Percentiles rank a stretch among this genome's conserved stretches.
phyloP scores from a whole-genome alignment of 2,797 vertebrate species.

The Sebastes vulpes region DNA sequence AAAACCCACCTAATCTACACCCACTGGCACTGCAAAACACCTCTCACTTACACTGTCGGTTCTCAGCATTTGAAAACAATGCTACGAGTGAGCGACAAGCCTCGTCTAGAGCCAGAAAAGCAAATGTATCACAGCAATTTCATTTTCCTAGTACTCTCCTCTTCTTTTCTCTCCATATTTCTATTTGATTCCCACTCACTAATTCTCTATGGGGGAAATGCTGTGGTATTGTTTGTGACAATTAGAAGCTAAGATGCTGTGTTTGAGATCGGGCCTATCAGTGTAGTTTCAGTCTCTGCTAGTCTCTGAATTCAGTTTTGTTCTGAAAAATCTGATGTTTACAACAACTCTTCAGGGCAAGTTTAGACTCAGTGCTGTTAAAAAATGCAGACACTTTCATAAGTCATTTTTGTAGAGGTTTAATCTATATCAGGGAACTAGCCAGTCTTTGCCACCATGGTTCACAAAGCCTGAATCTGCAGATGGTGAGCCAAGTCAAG shows the following conservation, averaged over 20 bases:
- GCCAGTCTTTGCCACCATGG: not conserved
- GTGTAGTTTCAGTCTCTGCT: not conserved
- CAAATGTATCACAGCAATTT: not conserved
- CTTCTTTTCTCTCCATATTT: not conserved
- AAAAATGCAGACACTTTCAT: not conserved
- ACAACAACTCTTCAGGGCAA: not conserved
- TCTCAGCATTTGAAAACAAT: not conserved
- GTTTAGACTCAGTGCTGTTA: not conserved
- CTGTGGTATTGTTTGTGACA: constrained; percentile 6
- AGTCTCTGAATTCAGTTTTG: not conserved
- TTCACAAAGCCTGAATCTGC: too few species aligned
- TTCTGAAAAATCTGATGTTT: not conserved
- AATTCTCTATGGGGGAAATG: not conserved
- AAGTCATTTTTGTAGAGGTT: not conserved
- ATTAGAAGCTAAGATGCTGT: not conserved
- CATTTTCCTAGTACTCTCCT: not conserved
- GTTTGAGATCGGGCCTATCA: not conserved
- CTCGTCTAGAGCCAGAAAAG: not conserved
- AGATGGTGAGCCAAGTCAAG: too few species aligned
- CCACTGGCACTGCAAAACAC: not conserved
- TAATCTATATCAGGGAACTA: not conserved
- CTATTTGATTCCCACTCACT: not conserved
- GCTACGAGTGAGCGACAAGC: not conserved
- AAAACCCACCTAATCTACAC: constrained; percentile 1
- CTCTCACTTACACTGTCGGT: not conserved